These are phyloP conservation scores for Allolobophora icterica DNA, from an alignment of 2,888 invertebrate genomes.

Conservation along the genomic window DNA sequence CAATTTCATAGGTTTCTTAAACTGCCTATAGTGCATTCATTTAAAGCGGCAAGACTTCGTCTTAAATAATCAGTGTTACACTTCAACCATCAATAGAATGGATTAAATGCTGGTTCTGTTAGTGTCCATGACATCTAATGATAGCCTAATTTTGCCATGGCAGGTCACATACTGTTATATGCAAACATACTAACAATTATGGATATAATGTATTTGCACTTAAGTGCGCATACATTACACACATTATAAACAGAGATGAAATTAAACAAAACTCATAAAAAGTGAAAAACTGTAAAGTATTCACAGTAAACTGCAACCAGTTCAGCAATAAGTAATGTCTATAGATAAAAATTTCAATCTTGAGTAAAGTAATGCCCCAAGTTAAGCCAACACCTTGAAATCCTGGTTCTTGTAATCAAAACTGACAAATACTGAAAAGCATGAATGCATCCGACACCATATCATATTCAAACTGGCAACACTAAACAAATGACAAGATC, in stretches of 20 bases:
- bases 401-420: neutral
- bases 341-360: neutral
- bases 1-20: too few relatives aligned
- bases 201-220: too few relatives aligned
- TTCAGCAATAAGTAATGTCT: constrained; percentile 7
- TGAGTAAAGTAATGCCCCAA: neutral
- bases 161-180: neutral
- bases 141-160: neutral
- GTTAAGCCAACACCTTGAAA: neutral
- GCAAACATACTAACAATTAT: neutral
- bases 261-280: neutral
- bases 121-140: too few relatives aligned
- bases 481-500: neutral
- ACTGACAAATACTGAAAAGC: neutral
- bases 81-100: too few relatives aligned
- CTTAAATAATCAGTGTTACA: too few relatives aligned
- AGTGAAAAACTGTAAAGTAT: constrained; percentile 17
- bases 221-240: neutral
- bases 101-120: too few relatives aligned
- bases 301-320: constrained; percentile 4
- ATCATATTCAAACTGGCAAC: constrained; percentile 1
- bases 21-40: too few relatives aligned
- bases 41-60: too few relatives aligned
- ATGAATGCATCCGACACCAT: neutral
- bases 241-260: neutral